Conservation (phyloP, 2,797 vertebrate genomes). For the Natrix natrix region DNA sequence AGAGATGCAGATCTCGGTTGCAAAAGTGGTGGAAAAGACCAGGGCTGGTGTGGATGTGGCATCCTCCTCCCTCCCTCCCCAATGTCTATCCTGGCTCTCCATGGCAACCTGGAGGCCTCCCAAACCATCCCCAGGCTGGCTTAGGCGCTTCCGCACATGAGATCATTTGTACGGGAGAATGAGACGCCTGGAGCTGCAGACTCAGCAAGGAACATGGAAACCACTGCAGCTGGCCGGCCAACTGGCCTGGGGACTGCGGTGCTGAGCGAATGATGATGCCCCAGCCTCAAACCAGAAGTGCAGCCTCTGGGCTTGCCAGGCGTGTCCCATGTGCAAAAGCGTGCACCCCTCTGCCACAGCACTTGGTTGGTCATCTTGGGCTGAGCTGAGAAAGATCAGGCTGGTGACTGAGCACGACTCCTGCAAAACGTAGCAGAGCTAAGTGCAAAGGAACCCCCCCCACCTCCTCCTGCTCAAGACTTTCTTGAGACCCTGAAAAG, state of each 20-base stretch:
- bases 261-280: not conserved
- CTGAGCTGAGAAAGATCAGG: not conserved
- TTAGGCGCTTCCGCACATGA: not conserved
- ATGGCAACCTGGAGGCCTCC: constrained; percentile 1
- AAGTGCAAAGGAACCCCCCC: not conserved
- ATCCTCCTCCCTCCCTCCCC: not conserved
- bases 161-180: not conserved
- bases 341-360: not conserved
- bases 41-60: not conserved
- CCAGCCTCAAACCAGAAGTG: not conserved
- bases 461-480: not conserved
- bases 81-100: not conserved
- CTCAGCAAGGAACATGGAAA: constrained; percentile 7
- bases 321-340: not conserved
- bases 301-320: not conserved
- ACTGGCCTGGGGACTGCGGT: not conserved
- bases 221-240: not conserved
- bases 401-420: not conserved
- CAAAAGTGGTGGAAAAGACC: not conserved
- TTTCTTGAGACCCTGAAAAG: not conserved
- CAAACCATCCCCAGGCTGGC: not conserved
- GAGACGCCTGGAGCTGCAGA: not conserved
- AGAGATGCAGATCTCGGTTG: no score
- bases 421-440: not conserved
- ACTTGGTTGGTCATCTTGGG: not conserved